Evolutionary conservation across 2,888 invertebrate species (phyloP), one percentile per base, ranked within the genome.

Genomic region (Megalurothrips usitatus): DNA sequence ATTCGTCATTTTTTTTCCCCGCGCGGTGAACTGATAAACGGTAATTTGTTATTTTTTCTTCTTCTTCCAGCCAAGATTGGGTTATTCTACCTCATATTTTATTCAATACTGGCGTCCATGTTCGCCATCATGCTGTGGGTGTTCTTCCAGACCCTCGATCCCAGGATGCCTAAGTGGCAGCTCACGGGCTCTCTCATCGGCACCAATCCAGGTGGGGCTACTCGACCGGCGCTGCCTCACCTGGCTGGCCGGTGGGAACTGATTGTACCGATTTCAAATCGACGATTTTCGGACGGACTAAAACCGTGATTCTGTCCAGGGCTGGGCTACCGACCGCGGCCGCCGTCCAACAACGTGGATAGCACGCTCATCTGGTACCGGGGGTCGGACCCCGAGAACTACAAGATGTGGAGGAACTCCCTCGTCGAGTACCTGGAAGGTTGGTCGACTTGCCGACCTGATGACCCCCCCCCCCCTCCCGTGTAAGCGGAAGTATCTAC

Each of bases 281-380:
- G n/a, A n/a, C n/a, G n/a, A n/a, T n/a, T n/a, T n/a, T n/a, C n/a
- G n/a, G n/a, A n/a, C n/a, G n/a, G 1, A 34, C 28, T 79, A 26
- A 79, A 43, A 43, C 43, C 79, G 12, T 80, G 28, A 17, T 78
- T 80, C 52, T 81, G 82, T 83, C 0, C 85, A 92, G 91, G 98
- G 81, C 90, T 99, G 81, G 98, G 98, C 83, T 99, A 97, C 89
- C 91, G 98, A 83, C 99, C 99, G 8, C 92, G 94, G 90, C 96
- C 98, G 14, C 92, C 94, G 78, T 90, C 91, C 81, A 91, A 91
- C 79, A 96, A 97, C 86, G 94, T 96, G 79, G 96, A 96, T 85
- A 97, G 97, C 87, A 97, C 98, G 48, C 91, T 99, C 83, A 96
- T 99, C 87, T 96, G 97, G 94, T 98, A 97, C 89, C 93, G 93